Conservation (phyloP, 2,113 vertebrate species). For the Onychostoma macrolepis region DNA sequence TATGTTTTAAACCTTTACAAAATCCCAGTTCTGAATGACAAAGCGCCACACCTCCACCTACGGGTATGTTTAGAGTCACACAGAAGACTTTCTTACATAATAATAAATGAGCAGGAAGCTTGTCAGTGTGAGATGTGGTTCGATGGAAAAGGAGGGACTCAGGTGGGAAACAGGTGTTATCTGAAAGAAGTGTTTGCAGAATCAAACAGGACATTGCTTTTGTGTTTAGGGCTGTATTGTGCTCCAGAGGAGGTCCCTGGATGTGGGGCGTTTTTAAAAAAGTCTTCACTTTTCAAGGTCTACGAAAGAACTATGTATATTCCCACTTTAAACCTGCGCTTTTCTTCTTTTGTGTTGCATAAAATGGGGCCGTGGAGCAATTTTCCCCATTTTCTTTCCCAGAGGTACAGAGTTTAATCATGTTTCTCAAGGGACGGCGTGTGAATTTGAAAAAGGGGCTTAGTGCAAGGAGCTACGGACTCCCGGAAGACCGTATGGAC, state of each 20-base stretch:
- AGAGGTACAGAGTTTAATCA: constrained; percentile 26
- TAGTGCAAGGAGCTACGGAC: not conserved
- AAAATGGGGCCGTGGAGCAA: constrained; percentile 43
- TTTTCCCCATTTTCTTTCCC: constrained; percentile 20
- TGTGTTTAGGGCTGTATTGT: constrained; percentile 50
- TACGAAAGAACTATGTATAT: constrained; percentile 37
- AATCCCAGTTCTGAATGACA: not conserved
- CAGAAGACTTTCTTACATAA: not conserved
- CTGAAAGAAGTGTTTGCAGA: constrained; percentile 23
- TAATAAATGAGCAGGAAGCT: not conserved
- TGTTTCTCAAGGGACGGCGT: constrained; percentile 2
- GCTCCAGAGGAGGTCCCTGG: constrained; percentile 13
- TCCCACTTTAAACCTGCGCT: constrained; percentile 5
- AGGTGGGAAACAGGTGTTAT: constrained; percentile 13
- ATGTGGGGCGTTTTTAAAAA: constrained; percentile 23
- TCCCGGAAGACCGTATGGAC: constrained; percentile 1
- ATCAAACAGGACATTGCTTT: constrained; percentile 46
- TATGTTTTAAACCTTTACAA: not conserved
- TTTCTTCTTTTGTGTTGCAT: constrained; percentile 37
- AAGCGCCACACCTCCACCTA: not conserved
- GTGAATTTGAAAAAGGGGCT: constrained; percentile 12
- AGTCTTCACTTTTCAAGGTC: constrained; percentile 41
- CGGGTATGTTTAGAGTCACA: not conserved
- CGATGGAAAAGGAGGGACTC: constrained; percentile 14
- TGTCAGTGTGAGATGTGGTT: not conserved